Evolutionary conservation across 2,888 invertebrate genomes (phyloP), one percentile per base, ranked within the genome.

Genomic region (Neria commutata): DNA sequence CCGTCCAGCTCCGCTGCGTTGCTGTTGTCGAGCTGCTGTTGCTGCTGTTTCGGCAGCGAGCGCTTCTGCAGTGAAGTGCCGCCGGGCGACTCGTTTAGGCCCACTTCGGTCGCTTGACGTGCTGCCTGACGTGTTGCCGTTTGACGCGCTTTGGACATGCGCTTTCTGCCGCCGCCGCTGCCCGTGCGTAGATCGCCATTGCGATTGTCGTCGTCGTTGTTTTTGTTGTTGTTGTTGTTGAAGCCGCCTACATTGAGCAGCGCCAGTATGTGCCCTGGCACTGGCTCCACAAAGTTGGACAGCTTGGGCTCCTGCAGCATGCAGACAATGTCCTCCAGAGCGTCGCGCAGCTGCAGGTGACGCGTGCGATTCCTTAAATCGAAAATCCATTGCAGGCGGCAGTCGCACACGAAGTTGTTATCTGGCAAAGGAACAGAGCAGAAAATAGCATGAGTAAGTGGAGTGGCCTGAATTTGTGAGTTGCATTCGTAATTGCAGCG

Each of bases 351-450:
- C 71, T 86, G 86, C 68, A 85, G 84, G 77, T 89, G 91, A 78
- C 87, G 87, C 65, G 92, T 92, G 68, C 91, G 90, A 80, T 90
- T 77, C 72, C 71, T 78, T 61, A 93, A 83, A 47, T 84, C 84
- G 82, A 89, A 89, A 83, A 92, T 87, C 93, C 93, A 93, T 68
- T 88, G 86, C 68, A 93, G 83, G 67, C 90, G 88, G 80, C 92
- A 92, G 84, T 92, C 91, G 83, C 93, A 94, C 70, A 88, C 86
- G 82, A 93, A 89, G 79, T 87, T 88, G 83, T 93, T 94, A 72
- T 89, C 93, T 94, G 89, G 52, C 84, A 85, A 61, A 60, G 60
- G 46, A 59, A 56, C 37, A 37, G 54, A 63, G 46, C 56, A 56
- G 8, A 55, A 53, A n/a, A 60, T 29, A 55, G 37, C 53, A 21